Evolutionary conservation across 2,888 invertebrate genomes (phyloP).

Genomic region (Amiota mariae): DNA sequence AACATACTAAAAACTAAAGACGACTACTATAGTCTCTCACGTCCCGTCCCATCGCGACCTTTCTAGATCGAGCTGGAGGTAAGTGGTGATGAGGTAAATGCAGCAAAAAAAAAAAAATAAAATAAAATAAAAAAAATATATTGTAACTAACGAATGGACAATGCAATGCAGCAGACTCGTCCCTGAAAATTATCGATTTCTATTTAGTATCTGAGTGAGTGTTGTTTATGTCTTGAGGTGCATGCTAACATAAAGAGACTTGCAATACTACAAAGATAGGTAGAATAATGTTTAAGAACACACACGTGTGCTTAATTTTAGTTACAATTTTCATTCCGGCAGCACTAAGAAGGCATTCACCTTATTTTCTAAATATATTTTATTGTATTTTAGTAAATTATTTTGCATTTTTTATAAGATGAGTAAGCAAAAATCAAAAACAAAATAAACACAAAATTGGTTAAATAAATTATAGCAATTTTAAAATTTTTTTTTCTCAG

Average conservation of each 20-base stretch:
- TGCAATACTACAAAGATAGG: too few species aligned
- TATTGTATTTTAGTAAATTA: too few species aligned
- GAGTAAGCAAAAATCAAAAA: background rate
- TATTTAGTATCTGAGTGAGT: constrained; percentile 1
- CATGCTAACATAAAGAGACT: background rate
- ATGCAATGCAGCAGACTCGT: constrained; percentile 42
- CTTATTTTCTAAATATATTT: constrained; percentile 58
- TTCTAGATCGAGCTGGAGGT: too few species aligned
- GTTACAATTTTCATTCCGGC: background rate
- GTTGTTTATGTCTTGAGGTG: background rate
- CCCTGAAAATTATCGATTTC: constrained; percentile 67
- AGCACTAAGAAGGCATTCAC: constrained; percentile 58
- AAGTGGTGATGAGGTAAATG: background rate
- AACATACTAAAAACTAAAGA: constrained; percentile 32
- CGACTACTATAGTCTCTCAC: too few species aligned
- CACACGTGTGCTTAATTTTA: constrained; percentile 11
- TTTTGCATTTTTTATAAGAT: background rate
- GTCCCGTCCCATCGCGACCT: too few species aligned
- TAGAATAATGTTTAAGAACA: background rate
- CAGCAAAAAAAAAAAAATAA: background rate
- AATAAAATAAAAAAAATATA: constrained; percentile 1
- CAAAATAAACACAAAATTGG: background rate
- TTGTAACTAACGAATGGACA: background rate
- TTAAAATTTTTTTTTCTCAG: too few species aligned
- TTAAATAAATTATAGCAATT: background rate